Evolutionary conservation across 2,797 vertebrate species (phyloP), one percentile per base, ranked within the genome.

Genomic region (Buphagus erythrorhynchus): DNA sequence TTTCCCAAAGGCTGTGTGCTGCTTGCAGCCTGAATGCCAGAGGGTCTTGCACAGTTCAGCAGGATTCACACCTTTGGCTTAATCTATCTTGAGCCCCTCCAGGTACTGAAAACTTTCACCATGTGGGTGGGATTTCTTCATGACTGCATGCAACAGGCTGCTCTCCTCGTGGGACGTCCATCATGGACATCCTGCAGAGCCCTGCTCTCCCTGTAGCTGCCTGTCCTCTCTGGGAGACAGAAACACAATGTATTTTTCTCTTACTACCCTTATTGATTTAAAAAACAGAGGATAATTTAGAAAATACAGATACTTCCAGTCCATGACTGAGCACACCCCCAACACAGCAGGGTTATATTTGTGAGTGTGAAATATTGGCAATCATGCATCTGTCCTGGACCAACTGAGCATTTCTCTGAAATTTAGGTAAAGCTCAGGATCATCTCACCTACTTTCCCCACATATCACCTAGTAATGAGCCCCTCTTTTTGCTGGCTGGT

Each of bases 241-340:
- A 79, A 76, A 74, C 3, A 42, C 1, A 0, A 7, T 2, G 7
- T 7, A 19, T 9, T 57, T 71, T 40, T 51, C 3, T 0, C 16
- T 79, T 38, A n/a, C 17, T 26, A 6, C 9, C 9, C 51, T 28
- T 20, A 22, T 0, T 46, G 8, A 15, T 52, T 48, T 5, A 33
- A 48, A 72, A 61, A 86, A 1, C 9, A 57, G 3, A n/a, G 10
- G 33, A 45, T 38, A 66, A 31, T 14, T 36, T n/a, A 22, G 36
- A 33, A 57, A 54, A 38, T 45, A 17, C 21, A 58, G 3, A 6
- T 61, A 15, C 11, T 74, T 73, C 33, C 55, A 76, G 25, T 19
- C 33, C 2, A 1, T 3, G 14, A 11, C 13, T 33, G n/a, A 67
- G 24, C 8, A 18, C 0, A 1, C 9, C 14, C 8, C 5, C 14